Percentiles rank a stretch among this genome's conserved stretches.
Conservation (phyloP, 2,797 vertebrate genomes). For the Nannoperca australis region DNA sequence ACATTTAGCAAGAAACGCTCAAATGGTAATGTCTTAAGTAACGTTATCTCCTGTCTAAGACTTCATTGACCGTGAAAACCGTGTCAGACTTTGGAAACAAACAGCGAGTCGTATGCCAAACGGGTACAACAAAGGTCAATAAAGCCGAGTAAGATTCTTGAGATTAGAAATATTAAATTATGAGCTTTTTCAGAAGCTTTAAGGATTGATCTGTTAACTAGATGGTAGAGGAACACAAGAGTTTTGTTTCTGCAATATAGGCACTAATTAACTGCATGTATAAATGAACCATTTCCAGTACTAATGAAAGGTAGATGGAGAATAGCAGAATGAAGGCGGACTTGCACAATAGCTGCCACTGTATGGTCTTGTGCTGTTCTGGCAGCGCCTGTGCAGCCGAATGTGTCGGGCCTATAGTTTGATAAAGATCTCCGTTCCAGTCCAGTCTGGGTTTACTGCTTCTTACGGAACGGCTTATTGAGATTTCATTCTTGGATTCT, state of each 20-base stretch:
- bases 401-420: constrained; percentile 22
- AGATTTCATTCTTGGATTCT: constrained; percentile 53
- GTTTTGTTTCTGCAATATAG: constrained; percentile 26
- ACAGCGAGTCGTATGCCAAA: constrained; percentile 12
- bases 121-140: constrained; percentile 19
- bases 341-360: constrained; percentile 36
- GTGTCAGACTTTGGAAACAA: constrained; percentile 47
- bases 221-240: constrained; percentile 13
- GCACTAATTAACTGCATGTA: constrained; percentile 18
- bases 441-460: constrained; percentile 45
- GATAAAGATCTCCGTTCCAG: constrained; percentile 67
- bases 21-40: constrained; percentile 31
- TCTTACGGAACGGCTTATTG: constrained; percentile 49
- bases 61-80: constrained; percentile 59
- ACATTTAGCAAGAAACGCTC: constrained; percentile 39
- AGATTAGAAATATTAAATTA: constrained; percentile 10
- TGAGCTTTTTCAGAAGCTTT: neutral
- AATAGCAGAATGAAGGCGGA: constrained; percentile 7
- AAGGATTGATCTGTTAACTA: constrained; percentile 6
- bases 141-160: constrained; percentile 4
- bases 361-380: constrained; percentile 24
- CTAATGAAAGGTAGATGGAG: constrained; percentile 38
- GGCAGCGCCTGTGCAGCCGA: constrained; percentile 24
- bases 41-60: constrained; percentile 38
- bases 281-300: constrained; percentile 9